Conservation (phyloP, 1,140 invertebrate species). For the Drosophila ananassae region DNA sequence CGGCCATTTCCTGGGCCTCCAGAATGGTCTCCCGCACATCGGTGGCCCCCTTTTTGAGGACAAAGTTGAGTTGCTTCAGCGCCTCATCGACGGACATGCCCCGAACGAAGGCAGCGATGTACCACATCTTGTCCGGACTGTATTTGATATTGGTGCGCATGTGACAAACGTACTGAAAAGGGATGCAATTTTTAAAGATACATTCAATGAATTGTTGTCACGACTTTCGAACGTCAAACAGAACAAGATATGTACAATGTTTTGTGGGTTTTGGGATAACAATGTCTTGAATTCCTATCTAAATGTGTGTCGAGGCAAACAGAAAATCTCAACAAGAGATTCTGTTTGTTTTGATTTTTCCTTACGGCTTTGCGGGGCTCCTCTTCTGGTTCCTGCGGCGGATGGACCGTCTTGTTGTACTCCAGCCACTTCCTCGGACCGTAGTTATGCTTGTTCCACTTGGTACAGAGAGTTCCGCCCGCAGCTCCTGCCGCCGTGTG, state of each 20-base stretch:
- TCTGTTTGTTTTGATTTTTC: constrained; percentile 29
- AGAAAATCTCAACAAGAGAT: too few species aligned
- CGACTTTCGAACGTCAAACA: too few species aligned
- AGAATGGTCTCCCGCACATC: constrained; percentile 92
- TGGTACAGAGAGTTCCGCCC: constrained; percentile 43
- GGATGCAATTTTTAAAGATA: neutral
- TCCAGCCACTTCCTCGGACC: constrained; percentile 85
- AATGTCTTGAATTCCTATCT: too few species aligned
- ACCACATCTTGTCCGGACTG: constrained; percentile 96
- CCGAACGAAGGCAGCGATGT: constrained; percentile 92
- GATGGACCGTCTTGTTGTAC: constrained; percentile 91
- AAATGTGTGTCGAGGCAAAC: too few species aligned
- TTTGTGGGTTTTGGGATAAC: too few species aligned
- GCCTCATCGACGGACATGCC: constrained; percentile 98
- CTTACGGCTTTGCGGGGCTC: constrained; percentile 92
- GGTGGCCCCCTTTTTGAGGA: constrained; percentile 92
- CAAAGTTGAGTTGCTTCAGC: constrained; percentile 93
- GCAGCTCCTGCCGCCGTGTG: constrained; percentile 57
- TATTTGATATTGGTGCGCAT: constrained; percentile 93
- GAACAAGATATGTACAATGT: too few species aligned
- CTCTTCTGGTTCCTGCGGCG: constrained; percentile 90
- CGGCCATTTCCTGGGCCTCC: constrained; percentile 95
- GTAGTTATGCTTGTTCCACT: constrained; percentile 76
- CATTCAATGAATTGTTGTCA: too few species aligned
- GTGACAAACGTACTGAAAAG: constrained; percentile 93